phyloP scores from a whole-genome alignment of 2,888 invertebrate species.

The Hyalella azteca region DNA sequence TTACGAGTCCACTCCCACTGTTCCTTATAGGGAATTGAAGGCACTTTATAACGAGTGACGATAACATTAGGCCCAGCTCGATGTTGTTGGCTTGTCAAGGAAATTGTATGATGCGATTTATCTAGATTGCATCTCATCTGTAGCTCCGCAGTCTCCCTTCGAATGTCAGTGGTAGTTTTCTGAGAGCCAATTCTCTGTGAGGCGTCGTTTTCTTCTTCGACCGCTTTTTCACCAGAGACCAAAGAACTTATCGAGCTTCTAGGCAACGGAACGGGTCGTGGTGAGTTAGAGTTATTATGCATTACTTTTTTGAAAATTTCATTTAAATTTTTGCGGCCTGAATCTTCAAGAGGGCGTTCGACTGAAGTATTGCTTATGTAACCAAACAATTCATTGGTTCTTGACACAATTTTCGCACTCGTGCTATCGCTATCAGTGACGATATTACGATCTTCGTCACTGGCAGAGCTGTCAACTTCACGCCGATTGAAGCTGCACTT shows the following conservation, averaged over 20 bases:
- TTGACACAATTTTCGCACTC: too few relatives aligned
- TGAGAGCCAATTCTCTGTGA: not conserved
- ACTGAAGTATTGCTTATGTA: too few relatives aligned
- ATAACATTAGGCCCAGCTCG: not conserved
- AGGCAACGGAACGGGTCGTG: not conserved
- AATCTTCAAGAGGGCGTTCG: too few relatives aligned
- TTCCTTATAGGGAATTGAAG: constrained; percentile 19
- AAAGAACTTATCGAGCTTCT: not conserved
- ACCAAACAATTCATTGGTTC: too few relatives aligned
- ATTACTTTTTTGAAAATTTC: too few relatives aligned
- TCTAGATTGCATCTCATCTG: not conserved
- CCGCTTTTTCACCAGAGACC: not conserved
- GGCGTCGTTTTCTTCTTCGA: not conserved
- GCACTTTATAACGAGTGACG: constrained; percentile 13
- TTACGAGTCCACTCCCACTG: constrained; percentile 32
- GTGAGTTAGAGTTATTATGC: too few relatives aligned
- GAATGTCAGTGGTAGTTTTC: not conserved
- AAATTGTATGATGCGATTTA: not conserved
- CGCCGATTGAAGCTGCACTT: too few relatives aligned
- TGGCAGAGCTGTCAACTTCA: too few relatives aligned
- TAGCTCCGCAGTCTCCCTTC: constrained; percentile 14
- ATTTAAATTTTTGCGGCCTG: too few relatives aligned
- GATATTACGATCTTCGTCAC: too few relatives aligned
- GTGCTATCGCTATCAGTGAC: too few relatives aligned
- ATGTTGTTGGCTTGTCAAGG: not conserved